Base-by-base conservation (phyloP, 2,113 vertebrate species). In the Microcebus murinus region DNA sequence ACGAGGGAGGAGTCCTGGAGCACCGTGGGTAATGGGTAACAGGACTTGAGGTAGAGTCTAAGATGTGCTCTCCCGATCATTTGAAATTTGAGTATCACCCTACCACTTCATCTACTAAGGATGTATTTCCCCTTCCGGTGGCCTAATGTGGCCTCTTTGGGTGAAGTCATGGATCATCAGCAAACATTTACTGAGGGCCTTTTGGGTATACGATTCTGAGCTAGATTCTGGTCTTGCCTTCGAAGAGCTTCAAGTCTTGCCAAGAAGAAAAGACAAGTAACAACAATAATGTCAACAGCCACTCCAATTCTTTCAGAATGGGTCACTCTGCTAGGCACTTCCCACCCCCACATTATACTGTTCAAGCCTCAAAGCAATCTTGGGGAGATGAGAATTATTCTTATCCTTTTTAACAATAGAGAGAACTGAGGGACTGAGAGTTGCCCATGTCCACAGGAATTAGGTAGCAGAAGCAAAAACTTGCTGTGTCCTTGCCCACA, bases 211-310 rank as follows among this genome's bases (percentile, higher is more conserved):
- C 52, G 67, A 84, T 23, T n/a, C 18, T 59, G 71, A 88, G 25
- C 48, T 92, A 61, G 67, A 74, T 81, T 94, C 79, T 81, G 71
- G 80, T 76, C 92, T 92, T 67, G 31, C 9, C 4, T 86, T 92
- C 61, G 67, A 92, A 90, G 89, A 61, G n/a, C n/a, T 89, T 68
- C 4, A 57, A 88, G 48, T 84, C 52, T 42, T 63, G 31, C n/a
- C 50, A 29, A 80, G 71, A 83, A 93, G 27, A 93, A 93, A 87
- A 79, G 34, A 9, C 21, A 55, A 50, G 27, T 79, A 90, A 89
- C 15, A 45, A 42, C 65, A 52, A 79, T 50, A 52, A 73, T 34
- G 71, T 59, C 42, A 71, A 63, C 55, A 61, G 68, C 3, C 25
- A 48, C 29, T 76, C 57, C 11, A 31, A 25, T 85, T 94, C 85